These are phyloP conservation scores for Alethe castanea DNA, from an alignment of 2,113 vertebrate genomes.

Conservation along the genomic window DNA sequence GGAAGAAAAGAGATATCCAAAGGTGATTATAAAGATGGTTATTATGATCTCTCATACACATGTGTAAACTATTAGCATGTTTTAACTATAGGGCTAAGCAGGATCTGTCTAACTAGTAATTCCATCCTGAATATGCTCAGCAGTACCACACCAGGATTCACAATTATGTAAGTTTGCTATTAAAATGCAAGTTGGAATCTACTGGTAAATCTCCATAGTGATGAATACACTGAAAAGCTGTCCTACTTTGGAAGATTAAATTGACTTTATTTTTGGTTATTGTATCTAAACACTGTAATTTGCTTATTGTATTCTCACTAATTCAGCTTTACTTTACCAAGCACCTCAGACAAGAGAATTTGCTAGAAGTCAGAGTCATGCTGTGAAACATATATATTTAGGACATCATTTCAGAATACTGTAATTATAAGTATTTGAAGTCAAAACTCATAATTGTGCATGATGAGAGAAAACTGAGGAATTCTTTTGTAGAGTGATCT, in stretches of 20 bases:
- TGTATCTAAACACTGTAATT: conserved; percentile 44
- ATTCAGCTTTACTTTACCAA: conserved; percentile 49
- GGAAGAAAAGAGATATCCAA: background rate
- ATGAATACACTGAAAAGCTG: conserved; percentile 54
- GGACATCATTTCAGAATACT: background rate
- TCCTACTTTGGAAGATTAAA: conserved; percentile 67
- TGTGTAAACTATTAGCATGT: background rate
- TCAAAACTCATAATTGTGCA: conserved; percentile 24
- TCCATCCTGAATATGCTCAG: conserved; percentile 24
- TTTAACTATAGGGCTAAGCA: conserved; percentile 43
- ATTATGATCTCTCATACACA: background rate
- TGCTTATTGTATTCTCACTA: conserved; percentile 29
- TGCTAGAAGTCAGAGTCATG: conserved; percentile 6
- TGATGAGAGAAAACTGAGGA: background rate
- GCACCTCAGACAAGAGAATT: conserved; percentile 14
- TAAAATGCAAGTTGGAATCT: conserved; percentile 67
- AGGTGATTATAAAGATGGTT: background rate
- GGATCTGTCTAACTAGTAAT: conserved; percentile 40
- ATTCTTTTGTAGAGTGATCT: background rate
- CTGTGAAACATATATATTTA: background rate
- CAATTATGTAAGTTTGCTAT: conserved; percentile 67
- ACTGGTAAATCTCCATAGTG: conserved; percentile 68
- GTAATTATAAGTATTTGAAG: conserved; percentile 12
- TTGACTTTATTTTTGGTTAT: conserved; percentile 68
- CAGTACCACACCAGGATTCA: conserved; percentile 44